These are phyloP conservation scores for Axinella damicornis DNA, from an alignment of 37 sponge, comb jelly and placozoan genomes.

Conservation along the genomic window DNA sequence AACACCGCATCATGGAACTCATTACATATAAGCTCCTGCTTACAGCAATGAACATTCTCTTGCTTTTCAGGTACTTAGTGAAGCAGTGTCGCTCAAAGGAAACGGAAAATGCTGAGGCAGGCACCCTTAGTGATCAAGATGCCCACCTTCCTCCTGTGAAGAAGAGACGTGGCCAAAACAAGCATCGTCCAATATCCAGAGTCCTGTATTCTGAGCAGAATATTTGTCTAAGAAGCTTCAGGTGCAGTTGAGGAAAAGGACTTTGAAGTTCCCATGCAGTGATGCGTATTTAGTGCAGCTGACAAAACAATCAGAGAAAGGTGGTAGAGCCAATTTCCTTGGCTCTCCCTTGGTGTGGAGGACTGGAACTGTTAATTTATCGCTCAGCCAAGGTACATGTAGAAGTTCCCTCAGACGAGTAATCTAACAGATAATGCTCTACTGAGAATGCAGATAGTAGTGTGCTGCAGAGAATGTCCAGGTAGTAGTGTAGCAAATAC, in stretches of 20 bases:
- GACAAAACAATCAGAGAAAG: neutral
- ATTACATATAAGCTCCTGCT: too few species aligned
- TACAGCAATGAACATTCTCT: too few species aligned
- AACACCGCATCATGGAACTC: too few species aligned
- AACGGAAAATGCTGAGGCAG: too few species aligned
- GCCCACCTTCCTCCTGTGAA: conserved; percentile 60
- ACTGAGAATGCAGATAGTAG: neutral
- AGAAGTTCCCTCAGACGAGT: too few species aligned
- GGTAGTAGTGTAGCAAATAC: too few species aligned
- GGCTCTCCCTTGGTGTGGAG: too few species aligned
- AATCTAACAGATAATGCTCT: too few species aligned
- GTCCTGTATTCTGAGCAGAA: conserved; percentile 54
- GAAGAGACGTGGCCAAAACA: conserved; percentile 87
- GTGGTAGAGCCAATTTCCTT: too few species aligned
- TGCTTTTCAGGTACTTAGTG: conserved; percentile 13
- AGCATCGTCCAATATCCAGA: conserved; percentile 66
- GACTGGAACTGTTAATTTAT: too few species aligned
- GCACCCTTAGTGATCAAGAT: too few species aligned
- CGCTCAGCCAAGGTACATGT: too few species aligned
- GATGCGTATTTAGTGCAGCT: conserved; percentile 39
- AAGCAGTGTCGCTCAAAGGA: neutral
- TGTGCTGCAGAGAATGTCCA: neutral
- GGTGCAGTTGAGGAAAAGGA: conserved; percentile 57
- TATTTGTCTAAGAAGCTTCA: conserved; percentile 55
- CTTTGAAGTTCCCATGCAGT: conserved; percentile 41